phyloP scores from a whole-genome alignment of 2,888 invertebrate species.

The Euclidia mi region DNA sequence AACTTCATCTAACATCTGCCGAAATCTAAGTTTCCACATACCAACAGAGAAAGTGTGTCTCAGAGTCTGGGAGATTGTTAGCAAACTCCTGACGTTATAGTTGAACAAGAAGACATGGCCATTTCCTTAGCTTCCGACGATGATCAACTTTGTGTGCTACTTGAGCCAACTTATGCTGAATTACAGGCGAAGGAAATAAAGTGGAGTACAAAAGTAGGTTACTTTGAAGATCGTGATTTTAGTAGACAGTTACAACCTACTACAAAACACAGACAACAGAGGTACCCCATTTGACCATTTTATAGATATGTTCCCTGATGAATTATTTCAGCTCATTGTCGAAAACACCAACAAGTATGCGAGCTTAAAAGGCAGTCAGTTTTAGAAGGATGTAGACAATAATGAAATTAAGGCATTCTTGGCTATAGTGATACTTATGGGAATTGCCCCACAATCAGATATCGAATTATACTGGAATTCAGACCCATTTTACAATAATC shows the following conservation, averaged over 20 bases:
- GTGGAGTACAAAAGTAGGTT: conserved; percentile 8
- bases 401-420: not conserved
- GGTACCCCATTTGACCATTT: conserved; percentile 20
- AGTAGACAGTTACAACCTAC: conserved; percentile 12
- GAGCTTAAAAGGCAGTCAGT: not conserved
- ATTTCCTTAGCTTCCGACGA: conserved; percentile 12
- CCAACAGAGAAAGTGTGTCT: conserved; percentile 19
- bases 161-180: conserved; percentile 21
- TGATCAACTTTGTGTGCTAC: conserved; percentile 18
- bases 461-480: conserved; percentile 27
- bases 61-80: conserved; percentile 22
- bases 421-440: not conserved
- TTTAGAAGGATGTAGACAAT: not conserved
- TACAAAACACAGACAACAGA: conserved; percentile 8
- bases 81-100: conserved; percentile 20
- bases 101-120: conserved; percentile 10
- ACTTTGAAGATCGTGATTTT: conserved; percentile 19
- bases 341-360: not conserved
- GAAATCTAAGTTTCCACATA: conserved; percentile 22
- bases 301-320: conserved; percentile 22
- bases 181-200: conserved; percentile 9
- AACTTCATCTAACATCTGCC: conserved; percentile 21
- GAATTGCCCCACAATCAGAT: conserved; percentile 13
- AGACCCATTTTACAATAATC: conserved; percentile 31
- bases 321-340: not conserved